A percentile compares a stretch with the other conserved stretches of the same genome.
phyloP scores from a whole-genome alignment of 2,113 vertebrate genomes.

The Cyanistes caeruleus region DNA sequence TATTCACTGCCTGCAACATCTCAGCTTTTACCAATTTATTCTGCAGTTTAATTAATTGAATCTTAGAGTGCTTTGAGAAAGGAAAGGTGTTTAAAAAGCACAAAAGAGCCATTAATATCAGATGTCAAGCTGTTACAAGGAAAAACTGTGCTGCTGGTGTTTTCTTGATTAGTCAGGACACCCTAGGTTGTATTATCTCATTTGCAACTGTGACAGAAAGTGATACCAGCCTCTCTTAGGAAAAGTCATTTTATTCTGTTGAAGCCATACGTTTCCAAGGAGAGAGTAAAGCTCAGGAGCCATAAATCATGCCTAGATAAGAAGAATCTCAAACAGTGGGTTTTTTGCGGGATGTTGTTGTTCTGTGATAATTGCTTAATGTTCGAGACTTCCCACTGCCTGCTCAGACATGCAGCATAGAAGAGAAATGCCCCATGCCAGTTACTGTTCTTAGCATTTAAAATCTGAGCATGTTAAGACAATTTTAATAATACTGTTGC shows the following conservation, averaged over 20 bases:
- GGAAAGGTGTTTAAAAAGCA: not conserved
- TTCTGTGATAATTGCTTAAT: not conserved
- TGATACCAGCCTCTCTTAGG: not conserved
- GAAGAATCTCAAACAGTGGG: not conserved
- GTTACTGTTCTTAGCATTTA: not conserved
- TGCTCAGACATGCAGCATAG: not conserved
- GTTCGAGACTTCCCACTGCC: not conserved
- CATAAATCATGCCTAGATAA: slow-evolving; percentile 21
- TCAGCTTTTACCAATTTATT: not conserved
- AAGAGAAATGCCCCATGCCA: not conserved
- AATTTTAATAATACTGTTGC: not conserved
- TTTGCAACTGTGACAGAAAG: not conserved
- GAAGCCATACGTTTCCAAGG: slow-evolving; percentile 4
- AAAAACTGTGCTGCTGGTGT: not conserved
- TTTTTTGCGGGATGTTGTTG: slow-evolving; percentile 4
- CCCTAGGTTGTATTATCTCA: not conserved
- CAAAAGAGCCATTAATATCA: not conserved
- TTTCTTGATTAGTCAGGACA: not conserved
- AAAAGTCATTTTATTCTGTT: slow-evolving; percentile 61
- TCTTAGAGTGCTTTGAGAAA: not conserved
- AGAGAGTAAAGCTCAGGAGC: slow-evolving; percentile 20
- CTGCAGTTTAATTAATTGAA: not conserved
- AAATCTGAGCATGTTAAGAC: not conserved
- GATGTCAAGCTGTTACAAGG: not conserved
- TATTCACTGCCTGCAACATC: not conserved